These are phyloP conservation scores for Synanceia verrucosa DNA, from an alignment of 2,797 vertebrate genomes.

Conservation along the genomic window DNA sequence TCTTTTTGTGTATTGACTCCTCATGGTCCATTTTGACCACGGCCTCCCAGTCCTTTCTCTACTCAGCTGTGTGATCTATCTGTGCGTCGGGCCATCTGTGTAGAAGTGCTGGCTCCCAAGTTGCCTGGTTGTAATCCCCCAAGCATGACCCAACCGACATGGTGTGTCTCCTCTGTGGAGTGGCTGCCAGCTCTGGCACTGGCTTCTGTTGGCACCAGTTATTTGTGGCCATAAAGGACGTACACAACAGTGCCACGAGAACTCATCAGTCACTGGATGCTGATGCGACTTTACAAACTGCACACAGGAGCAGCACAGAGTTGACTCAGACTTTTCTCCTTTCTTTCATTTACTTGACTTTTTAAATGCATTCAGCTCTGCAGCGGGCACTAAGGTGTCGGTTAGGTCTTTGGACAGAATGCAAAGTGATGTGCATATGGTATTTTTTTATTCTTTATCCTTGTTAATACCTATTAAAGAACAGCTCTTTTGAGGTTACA, in stretches of 20 bases:
- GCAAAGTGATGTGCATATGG: background rate
- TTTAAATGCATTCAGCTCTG: background rate
- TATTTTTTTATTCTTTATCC: background rate
- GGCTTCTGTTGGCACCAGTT: conserved; percentile 69
- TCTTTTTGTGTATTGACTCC: conserved; percentile 5
- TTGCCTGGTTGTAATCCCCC: conserved; percentile 74
- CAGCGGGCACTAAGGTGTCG: background rate
- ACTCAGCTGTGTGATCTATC: conserved; percentile 76
- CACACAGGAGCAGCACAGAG: conserved; percentile 1
- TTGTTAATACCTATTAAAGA: conserved; percentile 3
- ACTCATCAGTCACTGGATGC: conserved; percentile 52
- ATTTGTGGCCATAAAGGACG: conserved; percentile 57
- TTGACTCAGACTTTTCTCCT: background rate
- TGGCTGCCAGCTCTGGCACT: conserved; percentile 70
- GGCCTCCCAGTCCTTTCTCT: conserved; percentile 48
- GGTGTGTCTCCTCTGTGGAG: conserved; percentile 49
- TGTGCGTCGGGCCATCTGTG: conserved; percentile 74
- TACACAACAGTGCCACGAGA: conserved; percentile 38
- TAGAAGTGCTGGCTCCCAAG: conserved; percentile 67
- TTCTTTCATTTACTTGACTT: conserved; percentile 2
- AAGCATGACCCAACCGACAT: conserved; percentile 66
- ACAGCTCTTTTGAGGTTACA: background rate
- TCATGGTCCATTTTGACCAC: conserved; percentile 45
- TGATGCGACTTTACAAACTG: conserved; percentile 21
- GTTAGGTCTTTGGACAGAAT: background rate